phyloP scores from a whole-genome alignment of 2,888 invertebrate species.

The Agrotis clavis region DNA sequence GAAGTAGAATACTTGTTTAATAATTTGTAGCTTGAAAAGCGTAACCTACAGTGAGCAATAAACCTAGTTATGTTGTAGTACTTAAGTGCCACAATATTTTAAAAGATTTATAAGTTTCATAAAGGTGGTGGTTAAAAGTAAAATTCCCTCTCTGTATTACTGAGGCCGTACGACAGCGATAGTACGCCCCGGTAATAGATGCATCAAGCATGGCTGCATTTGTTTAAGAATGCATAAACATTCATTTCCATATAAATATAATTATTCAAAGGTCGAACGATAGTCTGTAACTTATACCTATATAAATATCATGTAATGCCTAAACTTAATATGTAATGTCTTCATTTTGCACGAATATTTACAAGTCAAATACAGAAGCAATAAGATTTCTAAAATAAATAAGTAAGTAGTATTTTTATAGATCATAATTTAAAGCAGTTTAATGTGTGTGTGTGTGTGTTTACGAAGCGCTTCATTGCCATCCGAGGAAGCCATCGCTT shows the following conservation, averaged over 20 bases:
- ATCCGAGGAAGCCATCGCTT: constrained; percentile 35
- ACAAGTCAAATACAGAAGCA: constrained; percentile 13
- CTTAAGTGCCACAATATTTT: constrained; percentile 1
- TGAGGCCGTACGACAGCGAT: constrained; percentile 64
- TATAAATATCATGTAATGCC: constrained; percentile 41
- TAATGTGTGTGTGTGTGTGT: background rate
- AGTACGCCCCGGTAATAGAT: constrained; percentile 74
- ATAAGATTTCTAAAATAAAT: constrained; percentile 17
- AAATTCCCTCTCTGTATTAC: constrained; percentile 66
- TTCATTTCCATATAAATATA: constrained; percentile 72
- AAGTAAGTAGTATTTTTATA: constrained; percentile 48
- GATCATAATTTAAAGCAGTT: constrained; percentile 20
- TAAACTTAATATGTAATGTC: constrained; percentile 45
- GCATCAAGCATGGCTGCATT: constrained; percentile 79
- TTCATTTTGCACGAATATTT: constrained; percentile 53
- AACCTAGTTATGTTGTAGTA: constrained; percentile 5
- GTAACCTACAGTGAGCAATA: constrained; percentile 8
- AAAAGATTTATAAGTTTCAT: background rate
- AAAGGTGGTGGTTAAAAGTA: constrained; percentile 26
- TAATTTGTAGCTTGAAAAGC: constrained; percentile 20
- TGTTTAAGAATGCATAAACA: constrained; percentile 87
- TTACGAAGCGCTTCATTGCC: constrained; percentile 3
- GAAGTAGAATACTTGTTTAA: constrained; percentile 1
- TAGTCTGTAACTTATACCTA: constrained; percentile 71
- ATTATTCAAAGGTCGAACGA: constrained; percentile 71